Base-by-base conservation (phyloP, 2,888 invertebrate genomes). In the Anticlea derivata region DNA sequence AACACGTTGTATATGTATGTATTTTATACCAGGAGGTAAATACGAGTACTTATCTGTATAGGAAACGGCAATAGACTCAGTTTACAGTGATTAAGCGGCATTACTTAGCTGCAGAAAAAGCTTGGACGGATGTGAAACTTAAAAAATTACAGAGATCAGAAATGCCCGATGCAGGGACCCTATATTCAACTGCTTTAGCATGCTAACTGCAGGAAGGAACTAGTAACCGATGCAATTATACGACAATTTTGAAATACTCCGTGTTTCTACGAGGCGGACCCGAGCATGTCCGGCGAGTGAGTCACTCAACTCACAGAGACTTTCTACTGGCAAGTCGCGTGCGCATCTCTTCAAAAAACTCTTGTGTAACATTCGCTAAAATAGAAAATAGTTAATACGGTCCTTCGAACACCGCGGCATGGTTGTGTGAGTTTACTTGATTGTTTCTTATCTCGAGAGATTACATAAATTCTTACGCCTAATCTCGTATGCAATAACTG, bases 301-400 rank as follows among this genome's bases (percentile, higher is more conserved):
- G 74, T 85, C 82, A 84, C 63, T 74, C 70, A 70, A 79, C 61
- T 52, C 58, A 58, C 61, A 60, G 63, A 61, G 66, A 82, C 86
- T 87, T 86, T 88, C 88, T 86, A 88, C 71, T 59, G 66, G 69
- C 70, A 38, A 53, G 58, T 78, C 70, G 77, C 75, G 65, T 78
- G 80, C 72, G 75, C 71, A 60, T 76, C 66, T 79, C 73, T 75
- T 72, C 64, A 41, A 46, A 64, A 75, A 73, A 68, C 63, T 63
- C 74, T 86, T 85, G 82, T 80, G 80, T 83, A 86, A 84, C 70
- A 54, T 68, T 75, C 68, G 80, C 76, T 83, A 83, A 86, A 84
- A 85, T 83, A 83, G 86, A 86, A 86, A 86, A 81, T 72, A 65
- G 68, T 60, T 70, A 72, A 73, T 66, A 60, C 58, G 51, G 63